These are phyloP conservation scores for Eulemur mongoz DNA, from an alignment of 2,797 vertebrate species.

Conservation along the genomic window DNA sequence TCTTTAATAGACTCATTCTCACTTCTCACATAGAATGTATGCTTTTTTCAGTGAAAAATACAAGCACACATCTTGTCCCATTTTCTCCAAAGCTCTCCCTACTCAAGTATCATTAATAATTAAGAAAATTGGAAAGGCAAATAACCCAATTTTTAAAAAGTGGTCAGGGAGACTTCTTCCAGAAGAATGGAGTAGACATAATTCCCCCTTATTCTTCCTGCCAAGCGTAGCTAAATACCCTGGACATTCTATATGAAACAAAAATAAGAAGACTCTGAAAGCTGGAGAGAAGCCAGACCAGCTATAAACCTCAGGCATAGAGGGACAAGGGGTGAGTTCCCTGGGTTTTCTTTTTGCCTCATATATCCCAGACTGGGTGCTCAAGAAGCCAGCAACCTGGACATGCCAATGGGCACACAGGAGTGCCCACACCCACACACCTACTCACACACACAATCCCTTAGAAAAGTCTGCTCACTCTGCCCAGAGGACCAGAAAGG, in stretches of 20 bases:
- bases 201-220: not conserved
- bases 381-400: not conserved
- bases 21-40: not conserved
- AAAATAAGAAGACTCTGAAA: not conserved
- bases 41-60: not conserved
- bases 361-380: not conserved
- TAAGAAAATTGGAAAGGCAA: not conserved
- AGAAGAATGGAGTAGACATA: not conserved
- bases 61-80: not conserved
- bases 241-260: not conserved
- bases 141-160: not conserved
- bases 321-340: not conserved
- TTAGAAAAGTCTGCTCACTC: not conserved
- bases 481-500: not conserved
- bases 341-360: not conserved
- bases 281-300: not conserved
- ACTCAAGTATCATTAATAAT: not conserved
- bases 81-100: not conserved
- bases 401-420: not conserved
- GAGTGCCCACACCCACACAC: fast-evolving
- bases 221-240: not conserved
- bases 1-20: not conserved
- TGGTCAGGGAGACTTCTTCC: not conserved
- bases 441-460: not conserved
- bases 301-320: not conserved